These are phyloP conservation scores for Erpornis zantholeuca DNA, from an alignment of 2,113 vertebrate genomes.

Conservation along the genomic window DNA sequence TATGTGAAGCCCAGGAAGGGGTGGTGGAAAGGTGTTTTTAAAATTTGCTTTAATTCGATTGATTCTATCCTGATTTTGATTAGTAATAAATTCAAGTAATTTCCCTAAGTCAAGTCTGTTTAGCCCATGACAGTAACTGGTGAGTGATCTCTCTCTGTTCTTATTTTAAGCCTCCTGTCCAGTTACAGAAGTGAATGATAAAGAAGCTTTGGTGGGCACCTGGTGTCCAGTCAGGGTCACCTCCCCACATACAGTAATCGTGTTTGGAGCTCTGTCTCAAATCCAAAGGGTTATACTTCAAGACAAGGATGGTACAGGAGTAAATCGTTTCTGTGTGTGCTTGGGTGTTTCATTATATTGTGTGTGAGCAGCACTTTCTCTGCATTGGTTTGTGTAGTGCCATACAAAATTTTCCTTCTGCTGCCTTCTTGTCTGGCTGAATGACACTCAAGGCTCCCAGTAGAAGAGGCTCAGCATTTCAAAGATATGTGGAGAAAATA, in stretches of 20 bases:
- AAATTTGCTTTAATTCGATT: background rate
- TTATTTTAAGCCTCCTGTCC: background rate
- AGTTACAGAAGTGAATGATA: background rate
- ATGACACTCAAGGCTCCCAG: background rate
- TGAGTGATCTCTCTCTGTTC: background rate
- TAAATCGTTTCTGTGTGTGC: background rate
- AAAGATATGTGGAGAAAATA: background rate
- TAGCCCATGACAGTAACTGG: accelerated
- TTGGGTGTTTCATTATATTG: background rate
- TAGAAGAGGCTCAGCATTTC: background rate
- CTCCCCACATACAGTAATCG: background rate
- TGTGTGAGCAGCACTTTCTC: background rate
- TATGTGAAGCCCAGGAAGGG: background rate
- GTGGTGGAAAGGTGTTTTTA: background rate
- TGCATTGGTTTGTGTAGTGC: background rate
- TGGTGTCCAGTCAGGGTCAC: background rate
- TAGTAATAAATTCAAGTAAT: background rate
- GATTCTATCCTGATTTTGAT: background rate
- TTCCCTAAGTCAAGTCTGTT: background rate
- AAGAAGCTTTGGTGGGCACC: background rate
- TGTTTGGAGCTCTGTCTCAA: background rate
- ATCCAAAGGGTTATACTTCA: background rate
- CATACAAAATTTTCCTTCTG: background rate
- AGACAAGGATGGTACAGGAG: background rate
- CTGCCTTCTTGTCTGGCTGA: background rate